A percentile compares a stretch with the other conserved stretches of the same genome.
These are phyloP conservation scores for Coptodon bakossiorum DNA, from an alignment of 2,113 vertebrate genomes.

Conservation along the genomic window DNA sequence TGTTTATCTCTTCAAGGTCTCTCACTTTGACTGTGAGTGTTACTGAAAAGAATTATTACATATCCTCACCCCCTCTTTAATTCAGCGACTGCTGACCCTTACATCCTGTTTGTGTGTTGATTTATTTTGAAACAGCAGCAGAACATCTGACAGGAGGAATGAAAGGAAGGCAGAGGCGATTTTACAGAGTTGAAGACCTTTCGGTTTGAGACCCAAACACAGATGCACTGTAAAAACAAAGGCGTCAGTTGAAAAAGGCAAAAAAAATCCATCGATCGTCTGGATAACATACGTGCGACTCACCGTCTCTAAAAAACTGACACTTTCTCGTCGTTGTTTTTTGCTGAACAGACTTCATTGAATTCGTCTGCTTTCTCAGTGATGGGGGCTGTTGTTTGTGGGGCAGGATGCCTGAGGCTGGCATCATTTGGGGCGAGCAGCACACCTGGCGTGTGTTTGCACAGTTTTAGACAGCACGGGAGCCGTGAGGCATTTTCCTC, in stretches of 20 bases:
- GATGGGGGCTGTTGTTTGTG: neutral
- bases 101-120: neutral
- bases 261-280: fast-evolving
- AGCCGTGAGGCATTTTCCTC: neutral
- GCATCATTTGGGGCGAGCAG: neutral
- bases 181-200: neutral
- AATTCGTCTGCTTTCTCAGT: neutral
- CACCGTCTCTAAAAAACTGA: neutral
- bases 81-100: neutral
- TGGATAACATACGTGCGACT: neutral
- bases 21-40: neutral
- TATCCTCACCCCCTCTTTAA: neutral
- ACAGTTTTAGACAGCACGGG: neutral
- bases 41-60: neutral
- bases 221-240: neutral
- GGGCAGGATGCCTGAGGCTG: neutral
- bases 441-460: neutral
- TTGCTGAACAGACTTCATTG: neutral
- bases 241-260: neutral
- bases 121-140: neutral
- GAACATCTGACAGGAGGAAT: neutral
- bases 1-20: neutral
- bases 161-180: neutral
- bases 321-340: neutral
- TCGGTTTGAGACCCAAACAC: neutral